These are phyloP conservation scores for Craterocephalus amniculus DNA, from an alignment of 2,797 vertebrate genomes.

Conservation along the genomic window DNA sequence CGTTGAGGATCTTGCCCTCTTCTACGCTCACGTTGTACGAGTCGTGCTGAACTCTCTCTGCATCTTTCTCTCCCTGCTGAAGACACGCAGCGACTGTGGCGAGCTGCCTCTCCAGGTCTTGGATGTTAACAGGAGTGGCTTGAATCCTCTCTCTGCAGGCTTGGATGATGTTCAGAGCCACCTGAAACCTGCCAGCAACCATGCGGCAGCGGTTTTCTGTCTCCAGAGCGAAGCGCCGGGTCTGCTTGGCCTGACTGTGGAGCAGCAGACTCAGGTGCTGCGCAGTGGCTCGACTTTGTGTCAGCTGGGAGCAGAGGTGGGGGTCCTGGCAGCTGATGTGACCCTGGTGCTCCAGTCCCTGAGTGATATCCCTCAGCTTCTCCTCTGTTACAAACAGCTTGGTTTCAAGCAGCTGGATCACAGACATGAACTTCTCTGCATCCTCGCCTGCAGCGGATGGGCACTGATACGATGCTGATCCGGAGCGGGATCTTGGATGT, in stretches of 20 bases:
- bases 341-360: constrained; percentile 87
- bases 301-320: constrained; percentile 87
- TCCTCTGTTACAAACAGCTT: constrained; percentile 92
- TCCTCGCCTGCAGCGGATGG: constrained; percentile 69
- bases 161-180: constrained; percentile 82
- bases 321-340: constrained; percentile 84
- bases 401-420: constrained; percentile 90
- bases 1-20: constrained; percentile 56
- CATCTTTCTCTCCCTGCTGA: constrained; percentile 64
- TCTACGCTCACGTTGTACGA: constrained; percentile 49
- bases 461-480: constrained; percentile 66
- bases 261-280: constrained; percentile 85
- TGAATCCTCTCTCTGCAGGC: constrained; percentile 84
- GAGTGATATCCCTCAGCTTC: constrained; percentile 89
- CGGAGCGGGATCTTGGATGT: constrained; percentile 48
- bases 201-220: constrained; percentile 77
- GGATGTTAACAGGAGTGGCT: constrained; percentile 37
- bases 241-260: constrained; percentile 84
- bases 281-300: constrained; percentile 80
- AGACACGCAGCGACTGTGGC: constrained; percentile 63
- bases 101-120: constrained; percentile 66
- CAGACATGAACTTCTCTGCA: constrained; percentile 85
- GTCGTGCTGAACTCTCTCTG: constrained; percentile 66
- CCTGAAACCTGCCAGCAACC: constrained; percentile 81
- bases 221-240: constrained; percentile 76